Percentiles rank a stretch among this genome's conserved stretches.
These are phyloP conservation scores for Mactromeris polynyma DNA, from an alignment of 2,888 invertebrate genomes.

Conservation along the genomic window DNA sequence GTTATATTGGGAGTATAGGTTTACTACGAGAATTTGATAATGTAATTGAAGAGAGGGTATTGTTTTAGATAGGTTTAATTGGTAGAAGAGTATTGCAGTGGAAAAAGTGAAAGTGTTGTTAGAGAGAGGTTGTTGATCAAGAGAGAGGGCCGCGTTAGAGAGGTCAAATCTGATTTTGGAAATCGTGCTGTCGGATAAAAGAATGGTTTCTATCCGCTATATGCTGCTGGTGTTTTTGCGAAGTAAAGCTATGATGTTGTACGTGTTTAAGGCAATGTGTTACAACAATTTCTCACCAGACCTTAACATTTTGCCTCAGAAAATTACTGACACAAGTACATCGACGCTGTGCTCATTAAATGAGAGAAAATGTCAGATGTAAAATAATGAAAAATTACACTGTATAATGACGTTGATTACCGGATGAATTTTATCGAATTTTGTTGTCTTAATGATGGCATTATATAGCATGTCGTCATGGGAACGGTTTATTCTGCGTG, in stretches of 20 bases:
- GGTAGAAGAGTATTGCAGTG: too few relatives aligned
- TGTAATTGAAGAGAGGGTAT: too few relatives aligned
- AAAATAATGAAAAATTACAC: slow-evolving; percentile 47
- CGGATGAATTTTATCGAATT: slow-evolving; percentile 46
- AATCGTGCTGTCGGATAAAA: too few relatives aligned
- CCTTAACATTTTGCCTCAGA: neutral
- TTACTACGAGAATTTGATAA: too few relatives aligned
- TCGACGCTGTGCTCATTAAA: neutral
- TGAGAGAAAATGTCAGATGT: slow-evolving; percentile 40
- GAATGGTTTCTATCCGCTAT: too few relatives aligned
- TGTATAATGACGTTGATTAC: slow-evolving; percentile 53
- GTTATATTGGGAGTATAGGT: too few relatives aligned
- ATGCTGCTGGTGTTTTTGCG: too few relatives aligned
- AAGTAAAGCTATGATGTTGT: neutral
- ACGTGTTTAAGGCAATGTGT: neutral
- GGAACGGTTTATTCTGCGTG: slow-evolving; percentile 45
- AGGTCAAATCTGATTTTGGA: too few relatives aligned
- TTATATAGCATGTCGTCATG: slow-evolving; percentile 54
- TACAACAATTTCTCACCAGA: neutral
- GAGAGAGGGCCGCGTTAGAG: too few relatives aligned
- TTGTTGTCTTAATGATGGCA: slow-evolving; percentile 50
- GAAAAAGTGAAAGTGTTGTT: too few relatives aligned
- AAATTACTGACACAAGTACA: slow-evolving; percentile 3
- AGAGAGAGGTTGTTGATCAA: too few relatives aligned
- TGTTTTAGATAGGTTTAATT: too few relatives aligned